Evolutionary conservation across 2,113 vertebrate genomes (phyloP).

Genomic region (Pseudorhombus dupliciocellatus): DNA sequence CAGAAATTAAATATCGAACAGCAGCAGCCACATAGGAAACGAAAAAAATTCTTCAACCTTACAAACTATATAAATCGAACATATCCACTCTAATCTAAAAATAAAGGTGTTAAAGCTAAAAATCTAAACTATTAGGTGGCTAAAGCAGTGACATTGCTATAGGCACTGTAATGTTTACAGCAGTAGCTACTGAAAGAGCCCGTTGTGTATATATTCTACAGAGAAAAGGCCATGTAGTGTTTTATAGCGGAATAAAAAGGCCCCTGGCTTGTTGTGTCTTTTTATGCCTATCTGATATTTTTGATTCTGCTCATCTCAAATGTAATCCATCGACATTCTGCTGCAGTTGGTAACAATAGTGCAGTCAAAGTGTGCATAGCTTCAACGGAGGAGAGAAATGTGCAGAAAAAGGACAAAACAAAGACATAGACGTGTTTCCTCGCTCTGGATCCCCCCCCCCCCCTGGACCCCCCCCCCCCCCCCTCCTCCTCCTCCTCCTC

Average conservation of each 20-base stretch:
- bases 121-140: slow-evolving; percentile 29
- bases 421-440: slow-evolving; percentile 41
- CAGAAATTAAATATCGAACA: slow-evolving; percentile 40
- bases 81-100: slow-evolving; percentile 40
- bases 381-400: slow-evolving; percentile 55
- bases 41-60: slow-evolving; percentile 12
- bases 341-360: slow-evolving; percentile 47
- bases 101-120: slow-evolving; percentile 40
- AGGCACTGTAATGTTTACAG: slow-evolving; percentile 74
- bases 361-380: slow-evolving; percentile 69
- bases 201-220: slow-evolving; percentile 38
- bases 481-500: no score
- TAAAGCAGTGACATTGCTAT: slow-evolving; percentile 66
- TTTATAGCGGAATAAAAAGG: slow-evolving; percentile 47
- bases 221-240: slow-evolving; percentile 63
- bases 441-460: slow-evolving; percentile 20
- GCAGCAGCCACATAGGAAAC: slow-evolving; percentile 46
- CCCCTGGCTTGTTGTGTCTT: slow-evolving; percentile 18
- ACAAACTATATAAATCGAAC: slow-evolving; percentile 55
- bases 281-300: slow-evolving; percentile 1
- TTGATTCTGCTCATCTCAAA: slow-evolving; percentile 14
- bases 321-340: slow-evolving; percentile 22
- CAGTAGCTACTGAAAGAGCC: slow-evolving; percentile 58
- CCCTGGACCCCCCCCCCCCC: no score
- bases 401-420: slow-evolving; percentile 46